A percentile compares a stretch with the other conserved stretches of the same genome.
These are phyloP conservation scores for Percopsis transmontana DNA, from an alignment of 2,113 vertebrate species.

Conservation along the genomic window DNA sequence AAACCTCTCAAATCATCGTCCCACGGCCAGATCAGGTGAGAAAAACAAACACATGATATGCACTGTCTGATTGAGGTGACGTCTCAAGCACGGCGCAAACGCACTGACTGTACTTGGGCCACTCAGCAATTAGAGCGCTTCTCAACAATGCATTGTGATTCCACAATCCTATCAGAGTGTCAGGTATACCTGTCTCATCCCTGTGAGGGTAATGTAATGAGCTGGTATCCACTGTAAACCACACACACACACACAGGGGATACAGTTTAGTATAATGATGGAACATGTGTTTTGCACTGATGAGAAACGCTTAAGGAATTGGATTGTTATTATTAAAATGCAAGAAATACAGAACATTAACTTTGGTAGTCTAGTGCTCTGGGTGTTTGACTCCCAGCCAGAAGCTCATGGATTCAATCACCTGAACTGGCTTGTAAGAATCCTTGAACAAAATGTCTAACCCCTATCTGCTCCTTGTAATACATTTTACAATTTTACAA, in stretches of 20 bases:
- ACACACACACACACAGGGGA: background rate
- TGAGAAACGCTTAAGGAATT: too few species aligned
- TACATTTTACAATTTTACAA: too few species aligned
- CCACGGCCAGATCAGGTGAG: conserved; percentile 23
- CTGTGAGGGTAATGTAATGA: conserved; percentile 6
- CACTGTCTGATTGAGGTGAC: too few species aligned
- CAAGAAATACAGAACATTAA: too few species aligned
- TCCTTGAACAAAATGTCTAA: too few species aligned
- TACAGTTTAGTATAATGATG: too few species aligned
- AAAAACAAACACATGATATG: conserved; percentile 22
- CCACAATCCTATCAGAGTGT: background rate
- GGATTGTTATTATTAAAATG: too few species aligned
- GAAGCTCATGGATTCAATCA: too few species aligned
- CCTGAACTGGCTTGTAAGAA: too few species aligned
- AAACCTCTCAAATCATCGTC: conserved; percentile 26
- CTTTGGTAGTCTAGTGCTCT: background rate
- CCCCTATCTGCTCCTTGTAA: too few species aligned
- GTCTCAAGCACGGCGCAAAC: background rate
- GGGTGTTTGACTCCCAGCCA: background rate
- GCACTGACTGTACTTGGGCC: background rate
- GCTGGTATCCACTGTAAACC: background rate
- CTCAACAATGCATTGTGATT: background rate
- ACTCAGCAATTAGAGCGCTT: background rate
- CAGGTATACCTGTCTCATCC: background rate
- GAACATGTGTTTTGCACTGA: too few species aligned